Evolutionary conservation across 2,797 vertebrate species (phyloP).

Genomic region (Amblyopsis hoosieri): DNA sequence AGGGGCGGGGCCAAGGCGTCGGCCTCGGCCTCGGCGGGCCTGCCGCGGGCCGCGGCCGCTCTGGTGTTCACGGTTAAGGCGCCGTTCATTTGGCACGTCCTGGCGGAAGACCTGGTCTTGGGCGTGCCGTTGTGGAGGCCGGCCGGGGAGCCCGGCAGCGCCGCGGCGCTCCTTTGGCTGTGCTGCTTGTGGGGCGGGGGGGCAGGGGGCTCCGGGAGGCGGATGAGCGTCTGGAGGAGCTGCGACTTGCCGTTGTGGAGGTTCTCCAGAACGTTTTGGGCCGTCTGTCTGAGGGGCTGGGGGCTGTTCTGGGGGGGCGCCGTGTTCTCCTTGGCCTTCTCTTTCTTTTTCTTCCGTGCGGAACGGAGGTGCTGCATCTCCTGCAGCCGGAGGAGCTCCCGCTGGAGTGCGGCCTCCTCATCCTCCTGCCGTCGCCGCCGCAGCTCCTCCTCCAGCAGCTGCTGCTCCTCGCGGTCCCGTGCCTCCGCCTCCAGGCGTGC

Average conservation of each 20-base stretch:
- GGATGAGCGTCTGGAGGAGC: slow-evolving; percentile 66
- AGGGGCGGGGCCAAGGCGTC: slow-evolving; percentile 72
- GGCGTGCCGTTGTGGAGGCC: slow-evolving; percentile 74
- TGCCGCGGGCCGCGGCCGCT: too few relatives aligned
- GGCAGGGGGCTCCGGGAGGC: slow-evolving; percentile 61
- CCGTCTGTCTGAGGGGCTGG: slow-evolving; percentile 81
- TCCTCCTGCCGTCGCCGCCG: slow-evolving; percentile 80
- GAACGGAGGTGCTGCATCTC: slow-evolving; percentile 88
- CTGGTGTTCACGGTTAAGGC: too few relatives aligned
- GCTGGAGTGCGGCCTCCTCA: slow-evolving; percentile 86
- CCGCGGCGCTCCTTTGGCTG: slow-evolving; percentile 78
- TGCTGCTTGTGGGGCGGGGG: slow-evolving; percentile 59
- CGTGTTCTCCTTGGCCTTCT: slow-evolving; percentile 79
- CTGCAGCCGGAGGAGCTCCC: slow-evolving; percentile 88
- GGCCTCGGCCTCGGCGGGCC: slow-evolving; percentile 56
- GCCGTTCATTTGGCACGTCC: slow-evolving; percentile 28
- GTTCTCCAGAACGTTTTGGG: slow-evolving; percentile 78
- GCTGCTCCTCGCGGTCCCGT: slow-evolving; percentile 84
- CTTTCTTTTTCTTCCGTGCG: slow-evolving; percentile 95
- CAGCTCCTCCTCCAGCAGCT: slow-evolving; percentile 82
- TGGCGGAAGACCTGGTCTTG: slow-evolving; percentile 77
- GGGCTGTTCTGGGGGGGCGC: slow-evolving; percentile 75
- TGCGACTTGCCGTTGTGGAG: slow-evolving; percentile 77
- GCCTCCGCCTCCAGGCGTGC: slow-evolving; percentile 90
- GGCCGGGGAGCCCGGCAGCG: slow-evolving; percentile 68